These are phyloP conservation scores for Chionodraco myersi DNA, from an alignment of 2,113 vertebrate genomes.

Conservation along the genomic window DNA sequence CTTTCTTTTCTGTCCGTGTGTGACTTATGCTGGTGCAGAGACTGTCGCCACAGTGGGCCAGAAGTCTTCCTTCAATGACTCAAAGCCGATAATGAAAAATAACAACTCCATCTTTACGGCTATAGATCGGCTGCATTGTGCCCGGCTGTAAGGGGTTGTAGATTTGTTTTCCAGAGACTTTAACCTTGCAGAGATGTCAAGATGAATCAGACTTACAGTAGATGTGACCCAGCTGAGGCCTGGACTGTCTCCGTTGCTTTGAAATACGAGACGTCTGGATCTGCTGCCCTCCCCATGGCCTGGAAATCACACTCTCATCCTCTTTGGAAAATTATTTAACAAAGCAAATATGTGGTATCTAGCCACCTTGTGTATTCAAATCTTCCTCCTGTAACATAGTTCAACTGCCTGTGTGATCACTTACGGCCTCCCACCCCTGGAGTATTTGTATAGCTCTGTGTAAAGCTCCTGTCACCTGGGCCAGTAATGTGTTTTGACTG, in stretches of 20 bases:
- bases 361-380: slow-evolving; percentile 45
- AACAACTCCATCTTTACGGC: slow-evolving; percentile 55
- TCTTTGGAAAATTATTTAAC: slow-evolving; percentile 47
- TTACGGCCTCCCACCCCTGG: slow-evolving; percentile 9
- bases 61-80: slow-evolving; percentile 54
- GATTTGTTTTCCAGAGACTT: slow-evolving; percentile 61
- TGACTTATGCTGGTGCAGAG: slow-evolving; percentile 58
- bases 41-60: slow-evolving; percentile 38
- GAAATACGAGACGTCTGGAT: slow-evolving; percentile 51
- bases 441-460: slow-evolving; percentile 49
- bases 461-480: slow-evolving; percentile 66
- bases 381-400: slow-evolving; percentile 29
- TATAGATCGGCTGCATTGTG: slow-evolving; percentile 56
- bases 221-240: slow-evolving; percentile 50
- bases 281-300: slow-evolving; percentile 27
- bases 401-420: slow-evolving; percentile 19
- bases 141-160: slow-evolving; percentile 8
- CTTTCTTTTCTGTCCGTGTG: slow-evolving; percentile 43
- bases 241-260: slow-evolving; percentile 35
- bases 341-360: slow-evolving; percentile 48
- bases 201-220: slow-evolving; percentile 60
- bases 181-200: slow-evolving; percentile 63
- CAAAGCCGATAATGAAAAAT: slow-evolving; percentile 68
- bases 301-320: slow-evolving; percentile 28
- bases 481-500: slow-evolving; percentile 69